These are phyloP conservation scores for Timandra comae DNA, from an alignment of 2,888 invertebrate species.

Conservation along the genomic window DNA sequence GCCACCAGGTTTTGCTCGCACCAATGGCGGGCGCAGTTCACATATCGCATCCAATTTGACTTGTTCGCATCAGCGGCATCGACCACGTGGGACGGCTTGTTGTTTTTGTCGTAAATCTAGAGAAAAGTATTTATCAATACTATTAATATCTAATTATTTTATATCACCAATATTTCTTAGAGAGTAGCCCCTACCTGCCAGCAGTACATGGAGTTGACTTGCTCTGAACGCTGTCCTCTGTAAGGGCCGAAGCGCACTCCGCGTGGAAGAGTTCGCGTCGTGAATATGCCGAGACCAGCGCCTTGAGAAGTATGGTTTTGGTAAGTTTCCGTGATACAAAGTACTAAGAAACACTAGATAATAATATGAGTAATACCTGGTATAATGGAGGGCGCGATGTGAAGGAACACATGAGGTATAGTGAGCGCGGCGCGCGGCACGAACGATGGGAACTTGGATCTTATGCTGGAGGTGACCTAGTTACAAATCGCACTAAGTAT, in stretches of 20 bases:
- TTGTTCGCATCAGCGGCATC: constrained; percentile 51
- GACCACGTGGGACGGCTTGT: constrained; percentile 30
- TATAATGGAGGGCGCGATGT: constrained; percentile 49
- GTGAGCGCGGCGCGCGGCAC: constrained; percentile 59
- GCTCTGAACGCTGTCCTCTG: constrained; percentile 30
- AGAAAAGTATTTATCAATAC: neutral
- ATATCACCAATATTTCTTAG: neutral
- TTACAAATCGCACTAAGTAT: too few relatives aligned
- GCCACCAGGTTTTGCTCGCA: constrained; percentile 75
- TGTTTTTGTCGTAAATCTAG: neutral
- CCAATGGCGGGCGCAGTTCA: constrained; percentile 69
- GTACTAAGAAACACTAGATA: neutral
- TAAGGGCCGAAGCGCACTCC: constrained; percentile 63
- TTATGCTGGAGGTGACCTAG: constrained; percentile 23
- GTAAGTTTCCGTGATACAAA: neutral
- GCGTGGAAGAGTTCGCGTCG: constrained; percentile 44
- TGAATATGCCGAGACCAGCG: constrained; percentile 57
- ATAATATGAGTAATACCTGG: constrained; percentile 34
- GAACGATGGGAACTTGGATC: constrained; percentile 31
- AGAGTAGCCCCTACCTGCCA: constrained; percentile 46
- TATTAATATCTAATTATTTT: neutral
- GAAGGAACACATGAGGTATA: constrained; percentile 50
- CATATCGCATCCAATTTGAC: constrained; percentile 64
- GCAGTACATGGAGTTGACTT: constrained; percentile 41
- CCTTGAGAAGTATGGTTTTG: constrained; percentile 25